Evolutionary conservation across 35 echinoderm and acorn worm species (phyloP).

Genomic region (Apostichopus californicus): DNA sequence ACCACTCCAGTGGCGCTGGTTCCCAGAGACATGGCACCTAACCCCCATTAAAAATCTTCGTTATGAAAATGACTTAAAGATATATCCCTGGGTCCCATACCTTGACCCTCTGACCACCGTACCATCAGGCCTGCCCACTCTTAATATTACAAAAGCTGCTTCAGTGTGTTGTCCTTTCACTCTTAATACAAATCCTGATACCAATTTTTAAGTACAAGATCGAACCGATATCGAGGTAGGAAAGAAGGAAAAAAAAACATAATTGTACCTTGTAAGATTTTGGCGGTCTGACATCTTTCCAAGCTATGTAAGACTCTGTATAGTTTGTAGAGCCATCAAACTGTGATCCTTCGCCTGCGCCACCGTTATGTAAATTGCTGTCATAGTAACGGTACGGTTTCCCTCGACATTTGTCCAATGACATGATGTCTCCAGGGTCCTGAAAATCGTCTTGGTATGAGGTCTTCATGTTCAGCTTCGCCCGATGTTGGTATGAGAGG

Average conservation of each 20-base stretch:
- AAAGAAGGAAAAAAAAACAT: neutral
- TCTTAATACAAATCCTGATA: too few species aligned
- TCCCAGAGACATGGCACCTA: too few species aligned
- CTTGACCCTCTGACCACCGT: too few species aligned
- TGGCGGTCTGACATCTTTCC: conserved; percentile 72
- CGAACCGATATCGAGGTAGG: neutral
- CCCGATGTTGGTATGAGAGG: conserved; percentile 55
- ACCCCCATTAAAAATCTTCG: too few species aligned
- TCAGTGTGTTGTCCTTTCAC: too few species aligned
- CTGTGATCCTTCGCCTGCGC: conserved; percentile 60
- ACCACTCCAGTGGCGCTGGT: too few species aligned
- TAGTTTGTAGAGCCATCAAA: conserved; percentile 77
- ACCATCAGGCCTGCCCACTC: too few species aligned
- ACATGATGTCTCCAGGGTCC: conserved; percentile 61
- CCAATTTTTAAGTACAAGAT: neutral
- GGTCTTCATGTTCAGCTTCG: conserved; percentile 61
- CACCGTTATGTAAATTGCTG: conserved; percentile 60
- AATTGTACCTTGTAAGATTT: conserved; percentile 76
- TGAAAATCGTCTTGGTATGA: conserved; percentile 79
- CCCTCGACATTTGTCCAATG: conserved; percentile 73
- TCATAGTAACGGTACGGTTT: conserved; percentile 67
- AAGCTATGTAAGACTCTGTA: conserved; percentile 66
- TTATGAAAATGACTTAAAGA: too few species aligned
- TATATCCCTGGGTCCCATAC: too few species aligned
- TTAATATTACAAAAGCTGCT: too few species aligned